phyloP scores from a whole-genome alignment of 2,113 vertebrate genomes.

The Apodemus sylvaticus region DNA sequence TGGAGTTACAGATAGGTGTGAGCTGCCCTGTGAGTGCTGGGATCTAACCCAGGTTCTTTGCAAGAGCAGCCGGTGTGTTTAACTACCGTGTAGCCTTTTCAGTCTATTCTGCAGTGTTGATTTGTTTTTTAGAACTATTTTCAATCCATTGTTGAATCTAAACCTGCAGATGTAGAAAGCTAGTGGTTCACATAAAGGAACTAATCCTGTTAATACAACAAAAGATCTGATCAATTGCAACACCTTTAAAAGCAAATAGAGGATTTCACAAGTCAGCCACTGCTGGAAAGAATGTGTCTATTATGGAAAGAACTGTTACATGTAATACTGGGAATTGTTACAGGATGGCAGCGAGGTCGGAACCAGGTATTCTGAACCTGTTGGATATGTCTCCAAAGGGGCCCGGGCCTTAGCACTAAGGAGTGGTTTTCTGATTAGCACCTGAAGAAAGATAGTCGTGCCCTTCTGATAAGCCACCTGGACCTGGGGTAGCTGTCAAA shows the following conservation, averaged over 20 bases:
- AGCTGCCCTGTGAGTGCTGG: background rate
- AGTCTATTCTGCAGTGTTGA: background rate
- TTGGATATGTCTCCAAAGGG: background rate
- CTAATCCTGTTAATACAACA: background rate
- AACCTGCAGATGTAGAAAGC: background rate
- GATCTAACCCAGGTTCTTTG: background rate
- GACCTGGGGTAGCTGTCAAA: background rate
- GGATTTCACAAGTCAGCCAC: constrained; percentile 19
- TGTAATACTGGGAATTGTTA: background rate
- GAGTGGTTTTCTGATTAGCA: constrained; percentile 7
- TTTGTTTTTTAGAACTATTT: background rate
- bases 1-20: background rate
- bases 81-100: background rate
- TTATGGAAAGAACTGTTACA: background rate
- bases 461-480: background rate
- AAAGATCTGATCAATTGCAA: background rate
- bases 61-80: background rate
- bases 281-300: background rate
- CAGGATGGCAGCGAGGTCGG: background rate
- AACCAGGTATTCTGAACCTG: background rate
- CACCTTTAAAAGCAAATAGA: constrained; percentile 18
- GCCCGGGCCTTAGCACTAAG: background rate
- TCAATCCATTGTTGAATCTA: background rate
- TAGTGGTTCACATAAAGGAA: background rate
- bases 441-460: background rate